A percentile compares a stretch with the other conserved stretches of the same genome.
Evolutionary conservation across 2,797 vertebrate genomes (phyloP).

Genomic region (Taenioides sp.): DNA sequence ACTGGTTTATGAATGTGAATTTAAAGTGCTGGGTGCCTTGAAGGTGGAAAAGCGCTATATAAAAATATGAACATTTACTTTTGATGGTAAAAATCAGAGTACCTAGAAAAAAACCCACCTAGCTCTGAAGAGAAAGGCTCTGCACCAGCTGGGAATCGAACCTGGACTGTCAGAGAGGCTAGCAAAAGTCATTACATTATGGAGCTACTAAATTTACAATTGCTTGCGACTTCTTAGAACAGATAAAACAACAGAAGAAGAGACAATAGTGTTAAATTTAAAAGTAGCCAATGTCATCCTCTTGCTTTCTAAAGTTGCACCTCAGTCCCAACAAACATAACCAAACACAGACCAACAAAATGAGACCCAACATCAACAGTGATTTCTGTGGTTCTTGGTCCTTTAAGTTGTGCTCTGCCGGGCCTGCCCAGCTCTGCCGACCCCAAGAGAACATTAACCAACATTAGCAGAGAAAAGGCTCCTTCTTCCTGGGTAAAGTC

Average conservation of each 20-base stretch:
- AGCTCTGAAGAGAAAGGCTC: no score
- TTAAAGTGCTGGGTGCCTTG: no score
- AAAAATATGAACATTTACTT: no score
- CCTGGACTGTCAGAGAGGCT: no score
- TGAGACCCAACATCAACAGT: constrained; percentile 82
- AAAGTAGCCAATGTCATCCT: constrained; percentile 21
- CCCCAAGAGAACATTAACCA: constrained; percentile 80
- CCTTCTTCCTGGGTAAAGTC: constrained; percentile 78
- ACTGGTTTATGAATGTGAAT: no score
- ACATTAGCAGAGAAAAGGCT: constrained; percentile 76
- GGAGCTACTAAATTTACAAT: background rate
- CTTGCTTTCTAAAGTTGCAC: constrained; percentile 41
- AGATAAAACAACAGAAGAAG: background rate
- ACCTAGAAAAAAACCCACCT: no score
- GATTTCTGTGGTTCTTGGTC: constrained; percentile 65
- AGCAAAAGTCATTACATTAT: background rate
- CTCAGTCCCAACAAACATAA: constrained; percentile 70
- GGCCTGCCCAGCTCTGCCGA: constrained; percentile 61
- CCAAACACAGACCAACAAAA: constrained; percentile 76
- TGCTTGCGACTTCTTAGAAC: background rate
- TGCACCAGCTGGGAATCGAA: no score
- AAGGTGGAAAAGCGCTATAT: no score
- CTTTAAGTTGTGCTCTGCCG: constrained; percentile 61
- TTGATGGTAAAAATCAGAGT: no score
- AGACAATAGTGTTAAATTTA: no score